These are phyloP conservation scores for Mastacembelus armatus DNA, from an alignment of 2,797 vertebrate genomes.

Conservation along the genomic window DNA sequence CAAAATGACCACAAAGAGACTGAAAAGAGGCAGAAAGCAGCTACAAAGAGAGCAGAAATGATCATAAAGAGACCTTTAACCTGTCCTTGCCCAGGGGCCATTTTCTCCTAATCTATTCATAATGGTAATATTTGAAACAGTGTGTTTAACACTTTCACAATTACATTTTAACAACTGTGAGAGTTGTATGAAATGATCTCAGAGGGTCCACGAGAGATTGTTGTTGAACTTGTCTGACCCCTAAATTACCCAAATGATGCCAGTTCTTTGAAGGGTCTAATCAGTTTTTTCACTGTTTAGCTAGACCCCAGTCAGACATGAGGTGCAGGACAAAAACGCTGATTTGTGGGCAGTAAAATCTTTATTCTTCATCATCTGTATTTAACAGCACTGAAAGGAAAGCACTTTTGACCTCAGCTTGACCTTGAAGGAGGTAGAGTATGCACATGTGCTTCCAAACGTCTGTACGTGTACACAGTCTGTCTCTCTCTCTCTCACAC, in stretches of 20 bases:
- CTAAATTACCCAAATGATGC: conserved; percentile 12
- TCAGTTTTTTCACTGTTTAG: neutral
- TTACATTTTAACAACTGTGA: neutral
- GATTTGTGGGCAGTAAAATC: neutral
- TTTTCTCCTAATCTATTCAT: neutral
- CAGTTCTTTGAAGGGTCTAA: neutral
- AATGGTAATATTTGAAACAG: neutral
- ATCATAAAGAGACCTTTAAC: too few species aligned
- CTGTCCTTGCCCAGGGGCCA: neutral
- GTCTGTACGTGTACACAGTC: too few species aligned
- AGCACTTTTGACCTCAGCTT: conserved; percentile 16
- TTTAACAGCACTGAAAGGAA: conserved; percentile 8
- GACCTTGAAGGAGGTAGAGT: neutral
- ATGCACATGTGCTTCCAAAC: too few species aligned
- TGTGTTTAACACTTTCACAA: neutral
- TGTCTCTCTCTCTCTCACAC: neutral
- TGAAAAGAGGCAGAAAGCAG: too few species aligned
- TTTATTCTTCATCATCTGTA: neutral
- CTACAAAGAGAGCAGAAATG: too few species aligned
- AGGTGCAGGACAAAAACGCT: neutral
- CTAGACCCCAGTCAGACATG: neutral
- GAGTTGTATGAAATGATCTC: neutral
- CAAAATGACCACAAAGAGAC: too few species aligned
- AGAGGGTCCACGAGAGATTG: neutral
- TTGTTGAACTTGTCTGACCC: neutral